Conservation (phyloP, 2,797 vertebrate species). For the Columba guinea region DNA sequence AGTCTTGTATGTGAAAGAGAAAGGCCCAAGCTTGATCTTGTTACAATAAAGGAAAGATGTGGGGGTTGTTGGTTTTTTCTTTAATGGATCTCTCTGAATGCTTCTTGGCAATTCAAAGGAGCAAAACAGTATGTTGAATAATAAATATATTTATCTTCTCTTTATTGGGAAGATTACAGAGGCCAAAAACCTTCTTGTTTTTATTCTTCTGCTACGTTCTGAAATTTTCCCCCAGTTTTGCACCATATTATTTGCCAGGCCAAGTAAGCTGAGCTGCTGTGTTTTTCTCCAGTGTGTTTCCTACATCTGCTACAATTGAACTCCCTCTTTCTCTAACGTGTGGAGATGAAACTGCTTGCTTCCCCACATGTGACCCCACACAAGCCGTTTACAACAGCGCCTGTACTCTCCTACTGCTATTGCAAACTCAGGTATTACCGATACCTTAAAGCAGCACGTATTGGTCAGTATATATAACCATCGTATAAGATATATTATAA, state of each 20-base stretch:
- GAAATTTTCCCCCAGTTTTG: not conserved
- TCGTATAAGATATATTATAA: not conserved
- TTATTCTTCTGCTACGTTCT: not conserved
- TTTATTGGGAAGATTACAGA: not conserved
- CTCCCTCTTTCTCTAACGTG: not conserved
- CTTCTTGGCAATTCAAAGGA: not conserved
- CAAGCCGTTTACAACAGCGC: not conserved
- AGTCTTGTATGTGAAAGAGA: not conserved
- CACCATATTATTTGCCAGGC: not conserved
- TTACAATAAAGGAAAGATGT: not conserved
- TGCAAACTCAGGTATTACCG: not conserved
- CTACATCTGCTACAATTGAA: not conserved
- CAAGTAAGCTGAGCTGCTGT: not conserved
- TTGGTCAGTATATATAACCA: not conserved
- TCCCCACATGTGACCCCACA: not conserved
- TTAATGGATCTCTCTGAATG: not conserved
- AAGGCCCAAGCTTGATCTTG: not conserved
- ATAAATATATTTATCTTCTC: not conserved
- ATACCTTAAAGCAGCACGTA: not conserved
- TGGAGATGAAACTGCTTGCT: not conserved
- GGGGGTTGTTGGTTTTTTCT: not conserved
- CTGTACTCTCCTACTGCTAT: not conserved
- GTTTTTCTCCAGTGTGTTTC: not conserved
- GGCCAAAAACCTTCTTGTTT: not conserved
- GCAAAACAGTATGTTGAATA: not conserved